Percentiles rank a stretch among this genome's conserved stretches.
These are phyloP conservation scores for Actias luna DNA, from an alignment of 2,888 invertebrate species.

Conservation along the genomic window DNA sequence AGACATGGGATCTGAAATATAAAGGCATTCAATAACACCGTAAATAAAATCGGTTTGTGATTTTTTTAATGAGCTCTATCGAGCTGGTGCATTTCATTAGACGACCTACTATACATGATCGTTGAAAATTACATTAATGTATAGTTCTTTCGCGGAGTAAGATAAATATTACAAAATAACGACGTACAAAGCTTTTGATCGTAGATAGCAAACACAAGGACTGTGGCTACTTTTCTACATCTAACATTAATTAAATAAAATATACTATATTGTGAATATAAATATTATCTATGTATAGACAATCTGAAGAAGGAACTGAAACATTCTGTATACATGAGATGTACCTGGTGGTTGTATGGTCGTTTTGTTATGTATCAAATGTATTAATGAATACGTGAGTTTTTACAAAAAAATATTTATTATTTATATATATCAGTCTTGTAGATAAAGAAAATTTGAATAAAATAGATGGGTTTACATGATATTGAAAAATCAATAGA, in stretches of 20 bases:
- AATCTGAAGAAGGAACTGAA: no score
- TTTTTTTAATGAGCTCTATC: not conserved
- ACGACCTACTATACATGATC: constrained; percentile 10
- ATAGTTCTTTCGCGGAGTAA: constrained; percentile 4
- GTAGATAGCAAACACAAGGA: not conserved
- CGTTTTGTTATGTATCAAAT: no score
- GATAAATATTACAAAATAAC: not conserved
- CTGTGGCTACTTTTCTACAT: not conserved
- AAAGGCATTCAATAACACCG: constrained; percentile 30
- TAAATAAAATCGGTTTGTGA: constrained; percentile 24
- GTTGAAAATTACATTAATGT: constrained; percentile 5
- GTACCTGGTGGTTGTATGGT: no score
- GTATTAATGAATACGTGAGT: no score
- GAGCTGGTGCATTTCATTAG: constrained; percentile 7
- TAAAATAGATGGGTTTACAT: no score
- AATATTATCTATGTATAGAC: no score
- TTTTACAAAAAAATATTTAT: no score
- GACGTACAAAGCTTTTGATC: not conserved
- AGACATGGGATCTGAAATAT: constrained; percentile 76
- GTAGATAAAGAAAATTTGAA: no score
- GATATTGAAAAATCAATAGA: no score
- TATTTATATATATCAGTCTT: no score
- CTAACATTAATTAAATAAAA: not conserved
- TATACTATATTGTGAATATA: no score
- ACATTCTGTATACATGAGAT: no score